phyloP scores from a whole-genome alignment of 2,888 invertebrate genomes.

The Drosophila aldrichi region DNA sequence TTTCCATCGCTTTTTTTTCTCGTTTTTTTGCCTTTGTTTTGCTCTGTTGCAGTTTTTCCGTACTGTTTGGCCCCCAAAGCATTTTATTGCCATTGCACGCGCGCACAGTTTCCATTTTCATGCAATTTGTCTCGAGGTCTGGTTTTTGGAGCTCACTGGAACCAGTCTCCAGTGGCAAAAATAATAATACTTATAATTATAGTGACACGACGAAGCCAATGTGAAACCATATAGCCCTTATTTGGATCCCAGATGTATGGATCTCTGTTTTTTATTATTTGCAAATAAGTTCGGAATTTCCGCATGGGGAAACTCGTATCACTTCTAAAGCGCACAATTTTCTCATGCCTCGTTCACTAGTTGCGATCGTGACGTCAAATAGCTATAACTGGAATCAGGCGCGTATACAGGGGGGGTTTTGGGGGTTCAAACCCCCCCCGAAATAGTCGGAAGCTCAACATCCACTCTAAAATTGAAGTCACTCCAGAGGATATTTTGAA shows the following conservation, averaged over 20 bases:
- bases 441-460: no score
- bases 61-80: conserved; percentile 63
- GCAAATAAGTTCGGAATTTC: not conserved
- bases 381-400: conserved; percentile 4
- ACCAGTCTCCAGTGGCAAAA: conserved; percentile 10
- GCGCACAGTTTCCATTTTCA: conserved; percentile 59
- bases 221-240: conserved; percentile 31
- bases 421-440: no score
- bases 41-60: conserved; percentile 66
- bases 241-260: conserved; percentile 32
- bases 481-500: no score
- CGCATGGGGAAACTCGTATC: not conserved
- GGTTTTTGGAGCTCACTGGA: conserved; percentile 15
- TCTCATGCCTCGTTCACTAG: not conserved
- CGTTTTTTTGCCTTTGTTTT: conserved; percentile 63
- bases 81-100: conserved; percentile 68
- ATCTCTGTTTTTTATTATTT: conserved; percentile 21
- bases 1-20: conserved; percentile 21
- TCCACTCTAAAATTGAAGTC: no score
- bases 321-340: not conserved
- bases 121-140: conserved; percentile 65
- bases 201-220: conserved; percentile 11
- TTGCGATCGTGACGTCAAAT: conserved; percentile 13
- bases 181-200: conserved; percentile 22
- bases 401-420: no score